These are phyloP conservation scores for Uloborus plumipes DNA, from an alignment of 2,888 invertebrate genomes.

Conservation along the genomic window DNA sequence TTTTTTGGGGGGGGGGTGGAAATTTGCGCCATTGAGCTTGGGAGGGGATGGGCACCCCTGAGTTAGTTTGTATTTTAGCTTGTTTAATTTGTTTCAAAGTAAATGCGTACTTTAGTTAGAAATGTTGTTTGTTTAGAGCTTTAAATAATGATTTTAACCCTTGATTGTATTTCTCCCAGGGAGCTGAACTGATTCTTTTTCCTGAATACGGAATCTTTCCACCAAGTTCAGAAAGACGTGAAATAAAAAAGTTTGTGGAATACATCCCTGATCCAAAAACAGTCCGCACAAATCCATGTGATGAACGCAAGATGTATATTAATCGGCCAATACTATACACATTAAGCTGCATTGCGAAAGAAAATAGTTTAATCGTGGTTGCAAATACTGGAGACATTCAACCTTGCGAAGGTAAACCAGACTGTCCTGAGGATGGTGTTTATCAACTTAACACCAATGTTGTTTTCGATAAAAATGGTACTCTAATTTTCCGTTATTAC, in stretches of 20 bases:
- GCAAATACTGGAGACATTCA: constrained; percentile 80
- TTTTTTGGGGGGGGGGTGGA: too few species aligned
- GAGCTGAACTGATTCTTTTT: constrained; percentile 69
- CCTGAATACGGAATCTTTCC: constrained; percentile 70
- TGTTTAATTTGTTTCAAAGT: too few species aligned
- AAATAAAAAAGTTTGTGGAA: constrained; percentile 20
- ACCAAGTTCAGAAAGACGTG: background rate
- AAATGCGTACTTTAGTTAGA: background rate
- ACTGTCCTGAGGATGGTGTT: constrained; percentile 73
- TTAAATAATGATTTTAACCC: background rate
- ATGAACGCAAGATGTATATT: constrained; percentile 56
- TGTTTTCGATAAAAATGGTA: constrained; percentile 81
- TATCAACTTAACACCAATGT: constrained; percentile 80
- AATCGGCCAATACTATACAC: constrained; percentile 63
- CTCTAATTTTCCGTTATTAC: constrained; percentile 78
- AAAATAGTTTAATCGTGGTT: constrained; percentile 78
- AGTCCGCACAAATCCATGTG: constrained; percentile 15
- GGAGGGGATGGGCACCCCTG: too few species aligned
- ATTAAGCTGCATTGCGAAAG: constrained; percentile 76
- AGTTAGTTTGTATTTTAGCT: too few species aligned
- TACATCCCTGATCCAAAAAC: constrained; percentile 25
- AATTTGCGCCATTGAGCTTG: too few species aligned
- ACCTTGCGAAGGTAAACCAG: constrained; percentile 74
- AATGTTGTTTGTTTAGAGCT: background rate
- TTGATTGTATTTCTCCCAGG: constrained; percentile 61